Evolutionary conservation across 2,797 vertebrate species (phyloP), one percentile per base, ranked within the genome.

Genomic region (Cheracebus regulus): DNA sequence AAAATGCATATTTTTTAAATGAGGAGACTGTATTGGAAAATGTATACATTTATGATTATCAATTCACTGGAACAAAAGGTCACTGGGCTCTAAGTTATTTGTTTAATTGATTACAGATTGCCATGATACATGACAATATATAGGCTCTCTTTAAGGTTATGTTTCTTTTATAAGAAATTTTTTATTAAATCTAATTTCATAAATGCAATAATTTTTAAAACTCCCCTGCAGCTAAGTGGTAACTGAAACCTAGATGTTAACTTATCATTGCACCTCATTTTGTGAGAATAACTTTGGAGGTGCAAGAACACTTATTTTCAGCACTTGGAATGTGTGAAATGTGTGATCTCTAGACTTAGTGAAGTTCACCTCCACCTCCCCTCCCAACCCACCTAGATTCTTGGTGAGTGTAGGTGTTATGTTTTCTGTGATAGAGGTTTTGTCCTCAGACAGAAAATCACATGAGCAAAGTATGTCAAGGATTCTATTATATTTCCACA

Each of bases 281-380:
- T 55, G 90, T 83, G 90, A 97, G 85, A 97, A 94, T 85, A 96
- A 85, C 79, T 82, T 93, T 19, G 28, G 83, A 98, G 97, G 98
- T 95, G 95, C 97, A 81, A 97, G 95, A 97, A 98, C 96, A 96
- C 97, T 97, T 97, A 98, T 98, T 98, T 97, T 95, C 98, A 96
- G 90, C 80, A 76, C 97, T 87, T 52, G 80, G 93, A 73, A 97
- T 67, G 96, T 98, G 96, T 94, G 85, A 96, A 96, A 93, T 90
- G 92, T 92, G 97, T 95, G 96, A 92, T 46, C 82, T 96, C 55
- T 64, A 93, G 95, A 86, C 33, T 96, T 39, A 10, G 79, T 46
- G 46, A 97, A 70, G 70, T 91, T 96, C 55, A 94, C 28, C 75
- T 80, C 46, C 93, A 90, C 88, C 75, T 95, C 52, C 39, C 64